Conservation (phyloP, 2,888 invertebrate genomes). For the Tenodera sinensis region DNA sequence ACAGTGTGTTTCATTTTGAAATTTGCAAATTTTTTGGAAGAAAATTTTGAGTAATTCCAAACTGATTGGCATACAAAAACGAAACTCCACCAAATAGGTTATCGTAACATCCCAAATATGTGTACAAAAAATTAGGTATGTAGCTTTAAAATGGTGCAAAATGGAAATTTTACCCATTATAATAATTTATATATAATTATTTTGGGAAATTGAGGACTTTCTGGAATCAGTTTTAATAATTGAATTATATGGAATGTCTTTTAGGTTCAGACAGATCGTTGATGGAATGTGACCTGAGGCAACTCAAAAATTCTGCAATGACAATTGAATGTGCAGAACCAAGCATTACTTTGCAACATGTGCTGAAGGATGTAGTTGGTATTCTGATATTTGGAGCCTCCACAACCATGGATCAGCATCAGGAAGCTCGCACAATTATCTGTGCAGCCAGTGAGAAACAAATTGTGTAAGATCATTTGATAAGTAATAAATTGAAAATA, state of each 20-base stretch:
- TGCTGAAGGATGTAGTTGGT: conserved; percentile 40
- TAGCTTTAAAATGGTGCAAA: no score
- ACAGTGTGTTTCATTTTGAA: no score
- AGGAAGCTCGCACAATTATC: conserved; percentile 32
- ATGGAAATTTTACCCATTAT: no score
- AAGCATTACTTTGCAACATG: conserved; percentile 41
- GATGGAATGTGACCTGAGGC: conserved; percentile 58
- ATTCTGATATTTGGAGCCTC: conserved; percentile 39
- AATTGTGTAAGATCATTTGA: neutral
- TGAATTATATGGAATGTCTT: neutral
- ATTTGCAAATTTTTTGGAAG: no score
- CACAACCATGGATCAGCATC: conserved; percentile 9
- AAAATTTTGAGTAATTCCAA: no score
- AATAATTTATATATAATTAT: no score
- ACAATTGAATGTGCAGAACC: conserved; percentile 49
- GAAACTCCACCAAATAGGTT: no score
- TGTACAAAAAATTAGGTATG: no score
- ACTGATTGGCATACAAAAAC: no score
- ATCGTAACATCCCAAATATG: no score
- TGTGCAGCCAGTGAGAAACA: conserved; percentile 41
- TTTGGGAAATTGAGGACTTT: no score
- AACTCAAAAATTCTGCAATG: conserved; percentile 51
- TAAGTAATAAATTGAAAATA: neutral
- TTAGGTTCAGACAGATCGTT: conserved; percentile 53
- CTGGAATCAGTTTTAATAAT: neutral